Evolutionary conservation across 2,113 vertebrate genomes (phyloP), one percentile per base, ranked within the genome.

Genomic region (Menidia beryllina): DNA sequence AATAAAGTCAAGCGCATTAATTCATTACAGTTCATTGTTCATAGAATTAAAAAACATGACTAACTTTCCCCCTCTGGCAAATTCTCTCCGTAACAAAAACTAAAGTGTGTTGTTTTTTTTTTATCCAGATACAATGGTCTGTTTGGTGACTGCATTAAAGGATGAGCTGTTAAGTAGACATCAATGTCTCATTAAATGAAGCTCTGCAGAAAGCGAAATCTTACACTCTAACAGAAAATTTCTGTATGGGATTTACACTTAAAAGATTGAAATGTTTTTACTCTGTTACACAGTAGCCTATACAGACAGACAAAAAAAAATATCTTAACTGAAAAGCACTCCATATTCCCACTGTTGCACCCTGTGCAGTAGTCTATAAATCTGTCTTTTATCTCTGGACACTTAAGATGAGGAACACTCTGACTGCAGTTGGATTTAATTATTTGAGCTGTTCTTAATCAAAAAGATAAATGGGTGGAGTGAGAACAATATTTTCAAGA

Each of bases 1-100:
- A 55, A 74, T 69, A 38, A 53, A 55, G 69, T 68, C 80, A 86
- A 91, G 69, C 52, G 53, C 57, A 81, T 84, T 81, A 84, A 82
- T 51, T 49, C 30, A 66, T 73, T 62, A 60, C 34, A 50, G 23
- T 15, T 79, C 23, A 81, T 65, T 68, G 52, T 78, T 52, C 76
- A 78, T 24, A 60, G 45, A 72, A 57, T 20, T 26, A 51, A 64
- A 41, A 30, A 0, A 13, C 58, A 15, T 15, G 27, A 74, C 15
- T 39, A 58, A 57, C 51, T 49, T 56, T 63, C 2, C 36, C 58
- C 15, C 17, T 64, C 50, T 49, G 19, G 8, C 15, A 0, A n/a
- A 4, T 34, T 45, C 14, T 53, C 41, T 65, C 48, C 60, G 34
- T 26, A 34, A 43, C 13, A 69, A 36, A 59, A 72, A 60, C 27